Base-by-base conservation (phyloP, 2,888 invertebrate species). In the Ceriagrion tenellum region DNA sequence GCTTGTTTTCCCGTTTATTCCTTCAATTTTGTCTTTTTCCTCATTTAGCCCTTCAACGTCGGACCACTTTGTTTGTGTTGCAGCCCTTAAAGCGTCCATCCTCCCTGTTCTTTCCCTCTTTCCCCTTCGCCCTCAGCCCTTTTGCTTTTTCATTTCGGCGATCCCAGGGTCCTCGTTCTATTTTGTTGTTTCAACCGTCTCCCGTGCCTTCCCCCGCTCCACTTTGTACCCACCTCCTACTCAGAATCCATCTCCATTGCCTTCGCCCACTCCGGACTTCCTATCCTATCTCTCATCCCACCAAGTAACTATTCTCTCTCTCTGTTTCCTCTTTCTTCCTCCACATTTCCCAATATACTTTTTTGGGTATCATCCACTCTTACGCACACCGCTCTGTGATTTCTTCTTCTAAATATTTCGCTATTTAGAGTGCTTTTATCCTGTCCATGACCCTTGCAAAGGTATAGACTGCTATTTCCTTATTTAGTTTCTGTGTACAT, bases 1-100 rank as follows among this genome's bases (percentile, higher is more conserved):
- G 81, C 16, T 81, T 81, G 81, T 81, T 81, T 81, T 81, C 35
- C 81, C 35, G 81, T 81, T 81, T 16, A 81, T 30, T 35, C 81
- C 81, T 81, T 30, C 81, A 35, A 81, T 81, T 35, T 81, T 3
- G 30, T 35, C 81, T 81, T 35, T 35, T 35, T 81, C 81, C 81
- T 81, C 81, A 81, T 81, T 81, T 81, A 81, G 47, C 81, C 81
- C 81, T 81, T 81, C 81, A 35, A 35, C 81, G 81, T 35, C 35
- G 35, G 81, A 35, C 81, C 81, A 81, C 81, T 81, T 81, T 81
- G 81, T 81, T 81, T 81, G 81, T n/a, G 81, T 35, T 81, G 13
- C 81, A 81, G 69, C 69, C 69, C 69, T 69, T 69, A 23, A 26
- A 69, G 69, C 69, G 69, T n/a, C 69, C 69, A 3, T n/a, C 69